Evolutionary conservation across 2,797 vertebrate genomes (phyloP).

Genomic region (Potorous gilbertii): DNA sequence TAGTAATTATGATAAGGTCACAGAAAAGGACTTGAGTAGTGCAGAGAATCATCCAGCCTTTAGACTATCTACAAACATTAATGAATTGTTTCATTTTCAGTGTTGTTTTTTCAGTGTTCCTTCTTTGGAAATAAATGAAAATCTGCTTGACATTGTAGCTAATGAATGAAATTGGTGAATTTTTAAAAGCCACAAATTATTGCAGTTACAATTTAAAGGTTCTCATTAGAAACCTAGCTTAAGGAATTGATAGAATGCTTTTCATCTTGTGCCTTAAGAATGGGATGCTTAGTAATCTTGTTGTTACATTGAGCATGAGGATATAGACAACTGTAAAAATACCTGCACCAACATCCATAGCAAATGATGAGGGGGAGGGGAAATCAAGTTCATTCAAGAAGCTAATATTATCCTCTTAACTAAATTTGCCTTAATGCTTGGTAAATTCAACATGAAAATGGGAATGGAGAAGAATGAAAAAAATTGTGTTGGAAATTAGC

Average conservation of each 20-base stretch:
- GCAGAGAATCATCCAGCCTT: not conserved
- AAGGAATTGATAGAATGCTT: not conserved
- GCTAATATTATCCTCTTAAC: not conserved
- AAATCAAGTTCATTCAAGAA: not conserved
- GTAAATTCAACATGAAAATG: not conserved
- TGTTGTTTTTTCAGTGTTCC: not conserved
- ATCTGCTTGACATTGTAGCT: not conserved
- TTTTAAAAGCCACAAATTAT: not conserved
- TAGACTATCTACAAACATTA: not conserved
- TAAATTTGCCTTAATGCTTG: not conserved
- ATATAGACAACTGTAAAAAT: not conserved
- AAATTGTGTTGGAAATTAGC: not conserved
- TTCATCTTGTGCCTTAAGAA: not conserved
- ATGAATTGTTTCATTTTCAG: not conserved
- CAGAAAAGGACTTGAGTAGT: not conserved
- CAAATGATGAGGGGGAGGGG: accelerated
- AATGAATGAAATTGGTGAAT: not conserved
- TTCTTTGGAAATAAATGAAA: not conserved
- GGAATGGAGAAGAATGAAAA: not conserved
- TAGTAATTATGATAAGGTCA: not conserved
- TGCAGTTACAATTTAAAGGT: not conserved
- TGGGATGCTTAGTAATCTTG: not conserved
- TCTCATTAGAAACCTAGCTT: not conserved
- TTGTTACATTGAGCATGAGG: not conserved
- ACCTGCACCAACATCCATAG: not conserved